Evolutionary conservation across 1,140 invertebrate genomes (phyloP).

Genomic region (Drosophila ironensis): DNA sequence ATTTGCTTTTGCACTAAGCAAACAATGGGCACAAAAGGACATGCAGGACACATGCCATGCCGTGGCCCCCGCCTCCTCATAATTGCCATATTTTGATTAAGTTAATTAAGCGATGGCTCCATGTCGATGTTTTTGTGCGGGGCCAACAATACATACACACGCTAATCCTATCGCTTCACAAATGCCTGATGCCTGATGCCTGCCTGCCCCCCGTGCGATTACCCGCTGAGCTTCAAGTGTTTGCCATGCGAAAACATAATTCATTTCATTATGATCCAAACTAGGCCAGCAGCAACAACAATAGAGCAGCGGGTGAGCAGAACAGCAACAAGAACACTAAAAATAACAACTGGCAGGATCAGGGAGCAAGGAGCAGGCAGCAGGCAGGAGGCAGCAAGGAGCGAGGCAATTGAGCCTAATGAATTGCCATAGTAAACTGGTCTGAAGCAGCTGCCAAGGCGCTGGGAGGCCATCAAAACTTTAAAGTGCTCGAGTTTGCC

Average conservation of each 20-base stretch:
- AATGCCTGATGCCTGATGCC: not conserved
- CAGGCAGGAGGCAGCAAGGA: conserved; percentile 5
- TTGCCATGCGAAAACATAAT: conserved; percentile 70
- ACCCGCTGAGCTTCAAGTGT: conserved; percentile 57
- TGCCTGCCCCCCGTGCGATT: conserved; percentile 13
- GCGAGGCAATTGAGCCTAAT: conserved; percentile 60
- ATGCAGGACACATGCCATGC: conserved; percentile 23
- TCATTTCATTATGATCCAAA: conserved; percentile 63
- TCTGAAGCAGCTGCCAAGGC: conserved; percentile 49
- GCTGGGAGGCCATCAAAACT: conserved; percentile 57
- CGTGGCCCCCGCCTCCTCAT: conserved; percentile 14
- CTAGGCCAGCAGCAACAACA: conserved; percentile 56
- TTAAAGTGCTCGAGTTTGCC: conserved; percentile 59
- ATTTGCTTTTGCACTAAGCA: conserved; percentile 57
- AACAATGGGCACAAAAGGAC: conserved; percentile 52
- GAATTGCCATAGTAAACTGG: conserved; percentile 67
- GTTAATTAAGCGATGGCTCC: conserved; percentile 74
- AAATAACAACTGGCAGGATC: conserved; percentile 29
- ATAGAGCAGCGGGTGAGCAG: conserved; percentile 19
- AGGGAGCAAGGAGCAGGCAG: not conserved
- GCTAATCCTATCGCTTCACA: conserved; percentile 16
- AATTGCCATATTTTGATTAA: conserved; percentile 78
- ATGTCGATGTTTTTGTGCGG: conserved; percentile 9
- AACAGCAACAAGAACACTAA: conserved; percentile 38
- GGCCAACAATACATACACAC: conserved; percentile 54